Percentiles rank a stretch among this genome's conserved stretches.
Evolutionary conservation across 2,888 invertebrate species (phyloP).

Genomic region (Hirtodrosophila alboralis): DNA sequence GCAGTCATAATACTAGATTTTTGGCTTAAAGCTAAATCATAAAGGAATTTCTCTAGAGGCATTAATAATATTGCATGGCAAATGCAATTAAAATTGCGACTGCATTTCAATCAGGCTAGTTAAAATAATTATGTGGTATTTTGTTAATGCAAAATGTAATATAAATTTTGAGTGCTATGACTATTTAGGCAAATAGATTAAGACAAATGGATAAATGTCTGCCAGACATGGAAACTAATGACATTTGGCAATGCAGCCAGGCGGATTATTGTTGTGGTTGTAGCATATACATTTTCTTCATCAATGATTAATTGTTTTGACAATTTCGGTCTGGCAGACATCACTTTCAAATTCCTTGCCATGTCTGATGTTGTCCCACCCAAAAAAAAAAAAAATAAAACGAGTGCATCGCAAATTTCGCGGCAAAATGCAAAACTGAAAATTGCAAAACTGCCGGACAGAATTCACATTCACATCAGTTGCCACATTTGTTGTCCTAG

Average conservation of each 20-base stretch:
- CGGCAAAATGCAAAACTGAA: constrained; percentile 42
- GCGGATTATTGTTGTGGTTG: constrained; percentile 24
- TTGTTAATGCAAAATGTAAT: constrained; percentile 34
- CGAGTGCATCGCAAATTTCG: constrained; percentile 36
- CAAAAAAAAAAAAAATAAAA: too few species aligned
- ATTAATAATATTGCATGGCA: background rate
- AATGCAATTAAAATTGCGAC: constrained; percentile 13
- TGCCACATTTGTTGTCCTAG: constrained; percentile 38
- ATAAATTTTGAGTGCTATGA: constrained; percentile 22
- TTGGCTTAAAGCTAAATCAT: background rate
- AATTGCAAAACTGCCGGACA: constrained; percentile 25
- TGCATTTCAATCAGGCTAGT: constrained; percentile 19
- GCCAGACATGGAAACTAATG: constrained; percentile 46
- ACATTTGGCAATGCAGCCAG: constrained; percentile 52
- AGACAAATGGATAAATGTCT: constrained; percentile 38
- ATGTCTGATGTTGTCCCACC: constrained; percentile 32
- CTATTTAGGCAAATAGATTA: constrained; percentile 15
- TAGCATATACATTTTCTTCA: constrained; percentile 71
- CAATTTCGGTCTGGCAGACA: constrained; percentile 63
- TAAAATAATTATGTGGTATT: constrained; percentile 37
- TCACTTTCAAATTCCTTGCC: constrained; percentile 54
- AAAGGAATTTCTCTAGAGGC: constrained; percentile 27
- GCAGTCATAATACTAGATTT: background rate
- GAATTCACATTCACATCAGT: constrained; percentile 22
- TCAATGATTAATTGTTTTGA: constrained; percentile 80